Conservation (phyloP, 2,113 vertebrate species). For the Coracopsis vasa region DNA sequence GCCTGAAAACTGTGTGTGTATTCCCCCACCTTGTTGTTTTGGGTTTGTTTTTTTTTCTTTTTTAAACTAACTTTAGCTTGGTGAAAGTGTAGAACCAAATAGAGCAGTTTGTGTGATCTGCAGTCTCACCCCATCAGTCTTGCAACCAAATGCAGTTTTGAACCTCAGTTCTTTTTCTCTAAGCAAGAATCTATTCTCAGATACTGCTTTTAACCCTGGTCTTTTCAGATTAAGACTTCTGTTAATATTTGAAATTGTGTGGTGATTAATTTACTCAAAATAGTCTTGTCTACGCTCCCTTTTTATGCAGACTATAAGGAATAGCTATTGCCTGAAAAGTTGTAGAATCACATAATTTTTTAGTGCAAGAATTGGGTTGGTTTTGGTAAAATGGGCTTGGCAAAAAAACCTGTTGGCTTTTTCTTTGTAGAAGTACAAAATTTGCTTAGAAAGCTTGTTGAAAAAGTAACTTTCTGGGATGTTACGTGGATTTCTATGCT, state of each 20-base stretch:
- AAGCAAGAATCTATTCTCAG: neutral
- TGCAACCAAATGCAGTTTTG: neutral
- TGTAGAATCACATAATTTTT: neutral
- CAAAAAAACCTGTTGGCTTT: neutral
- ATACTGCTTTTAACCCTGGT: accelerated
- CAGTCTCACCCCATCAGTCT: neutral
- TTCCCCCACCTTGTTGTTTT: accelerated
- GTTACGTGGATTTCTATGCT: neutral
- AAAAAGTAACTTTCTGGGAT: neutral
- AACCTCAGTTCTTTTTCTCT: neutral
- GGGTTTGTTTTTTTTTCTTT: neutral
- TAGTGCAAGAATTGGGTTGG: neutral
- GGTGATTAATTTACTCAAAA: neutral
- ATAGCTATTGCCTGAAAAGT: neutral
- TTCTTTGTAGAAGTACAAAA: neutral
- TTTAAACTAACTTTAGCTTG: neutral
- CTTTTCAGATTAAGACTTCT: neutral
- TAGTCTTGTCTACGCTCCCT: neutral
- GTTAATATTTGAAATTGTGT: neutral
- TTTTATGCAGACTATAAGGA: neutral
- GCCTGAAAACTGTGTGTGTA: neutral
- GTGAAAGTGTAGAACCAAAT: neutral
- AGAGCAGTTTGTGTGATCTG: neutral
- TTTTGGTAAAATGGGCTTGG: neutral
- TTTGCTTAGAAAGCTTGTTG: neutral